These are phyloP conservation scores for Dreissena polymorpha DNA, from an alignment of 1,140 invertebrate genomes.

Conservation along the genomic window DNA sequence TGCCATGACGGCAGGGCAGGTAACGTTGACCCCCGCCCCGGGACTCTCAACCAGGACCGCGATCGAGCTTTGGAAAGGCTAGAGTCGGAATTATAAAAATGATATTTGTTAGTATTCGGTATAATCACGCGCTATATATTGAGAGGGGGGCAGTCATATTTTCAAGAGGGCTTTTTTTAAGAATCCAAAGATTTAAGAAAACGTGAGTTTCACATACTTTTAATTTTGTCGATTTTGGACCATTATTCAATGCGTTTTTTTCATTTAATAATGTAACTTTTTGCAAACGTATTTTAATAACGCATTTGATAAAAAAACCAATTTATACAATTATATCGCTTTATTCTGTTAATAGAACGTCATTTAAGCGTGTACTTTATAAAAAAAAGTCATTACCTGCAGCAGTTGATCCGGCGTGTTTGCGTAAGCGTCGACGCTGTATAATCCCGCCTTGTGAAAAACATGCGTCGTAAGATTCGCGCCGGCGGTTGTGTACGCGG, in stretches of 20 bases:
- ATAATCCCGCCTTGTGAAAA: conserved; percentile 6
- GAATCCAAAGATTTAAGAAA: not conserved
- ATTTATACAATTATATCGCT: not conserved
- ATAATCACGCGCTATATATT: not conserved
- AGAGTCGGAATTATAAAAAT: not conserved
- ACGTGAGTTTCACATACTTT: not conserved
- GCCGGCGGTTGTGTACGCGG: not conserved
- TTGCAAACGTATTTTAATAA: not conserved
- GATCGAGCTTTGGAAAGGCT: conserved; percentile 1
- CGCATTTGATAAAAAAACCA: not conserved
- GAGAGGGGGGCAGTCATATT: not conserved
- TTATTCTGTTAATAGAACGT: not conserved
- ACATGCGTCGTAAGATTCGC: not conserved
- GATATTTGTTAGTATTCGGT: not conserved
- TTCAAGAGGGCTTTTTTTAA: not conserved
- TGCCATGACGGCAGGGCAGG: conserved; percentile 1
- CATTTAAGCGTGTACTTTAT: not conserved
- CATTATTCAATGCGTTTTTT: not conserved
- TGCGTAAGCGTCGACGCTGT: conserved; percentile 4
- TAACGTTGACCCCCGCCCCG: not conserved
- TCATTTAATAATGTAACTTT: not conserved
- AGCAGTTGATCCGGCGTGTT: not conserved
- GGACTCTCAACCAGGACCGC: conserved; percentile 1
- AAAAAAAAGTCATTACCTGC: not conserved
- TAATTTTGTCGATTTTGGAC: not conserved